Evolutionary conservation across 2,113 vertebrate genomes (phyloP), one percentile per base, ranked within the genome.

Genomic region (Lepisosteus osseus): DNA sequence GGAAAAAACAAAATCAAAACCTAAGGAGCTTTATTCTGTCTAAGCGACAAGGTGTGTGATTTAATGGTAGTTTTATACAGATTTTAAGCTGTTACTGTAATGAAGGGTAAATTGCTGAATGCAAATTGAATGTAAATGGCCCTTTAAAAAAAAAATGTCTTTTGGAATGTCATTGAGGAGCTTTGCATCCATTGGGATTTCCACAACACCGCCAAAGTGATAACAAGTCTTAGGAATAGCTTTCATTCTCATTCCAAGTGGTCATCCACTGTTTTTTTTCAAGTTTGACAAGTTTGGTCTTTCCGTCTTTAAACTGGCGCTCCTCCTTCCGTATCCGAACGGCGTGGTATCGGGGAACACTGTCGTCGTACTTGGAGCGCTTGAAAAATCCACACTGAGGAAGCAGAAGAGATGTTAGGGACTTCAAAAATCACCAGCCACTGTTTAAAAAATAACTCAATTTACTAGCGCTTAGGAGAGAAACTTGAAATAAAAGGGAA

Each of bases 371-470:
- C 88, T 94, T 94, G 74, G 96, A 93, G 61, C 95, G 97, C 79
- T 91, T 94, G 87, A 99, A 99, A 94, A 99, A 99, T 80, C 97
- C 97, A 57, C 95, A 99, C 97, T 99, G 85, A 47, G 17, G 15
- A 65, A 68, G 15, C 64, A 41, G 74, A 65, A 69, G 69, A 56
- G 75, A 69, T 3, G 67, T 5, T 8, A n/a, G 70, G 0, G 77
- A 40, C 12, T 11, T 40, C 3, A 15, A 78, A 68, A 64, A 64
- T 1, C 12, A 13, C 3, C 7, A 59, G 3, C 13, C 9, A 51
- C 47, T 2, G 47, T 51, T 51, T 9, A 51, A 51, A 51, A 51
- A 51, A 51, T 1, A 51, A 51, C 5, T 51, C 47, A 51, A 2
- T 51, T 51, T 51, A 51, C 9, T 51, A 51, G 9, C 29, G 29